Conservation (phyloP, 2,113 vertebrate species). For the Podarcis muralis region DNA sequence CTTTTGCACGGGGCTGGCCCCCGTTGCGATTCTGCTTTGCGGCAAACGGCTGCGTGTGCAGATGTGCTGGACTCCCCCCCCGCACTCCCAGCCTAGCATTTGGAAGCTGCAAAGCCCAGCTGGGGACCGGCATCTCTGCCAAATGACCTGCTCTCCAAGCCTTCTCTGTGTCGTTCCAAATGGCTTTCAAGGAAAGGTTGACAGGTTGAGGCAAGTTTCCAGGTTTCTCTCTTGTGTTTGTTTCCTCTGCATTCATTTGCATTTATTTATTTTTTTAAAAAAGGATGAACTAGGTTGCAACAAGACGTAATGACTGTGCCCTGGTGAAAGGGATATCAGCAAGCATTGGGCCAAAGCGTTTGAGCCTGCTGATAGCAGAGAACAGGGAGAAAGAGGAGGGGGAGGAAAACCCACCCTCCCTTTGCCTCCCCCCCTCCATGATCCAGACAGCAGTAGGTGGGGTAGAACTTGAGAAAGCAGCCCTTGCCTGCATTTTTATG, state of each 20-base stretch:
- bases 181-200: constrained; percentile 29
- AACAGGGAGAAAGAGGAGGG: background rate
- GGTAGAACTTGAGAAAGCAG: constrained; percentile 24
- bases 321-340: constrained; percentile 9
- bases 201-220: background rate
- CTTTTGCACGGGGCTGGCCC: rapidly evolving
- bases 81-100: rapidly evolving
- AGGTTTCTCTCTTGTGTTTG: constrained; percentile 23
- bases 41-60: background rate
- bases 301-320: background rate
- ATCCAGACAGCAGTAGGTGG: constrained; percentile 3
- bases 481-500: constrained; percentile 30
- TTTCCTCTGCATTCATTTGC: background rate
- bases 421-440: background rate
- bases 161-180: background rate
- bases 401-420: no score
- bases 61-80: background rate
- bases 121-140: background rate
- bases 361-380: constrained; percentile 10
- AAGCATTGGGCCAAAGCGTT: background rate
- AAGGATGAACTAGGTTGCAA: background rate
- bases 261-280: no score
- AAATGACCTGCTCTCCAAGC: background rate
- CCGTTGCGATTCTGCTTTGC: constrained; percentile 13
- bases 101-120: constrained; percentile 11